A percentile compares a stretch with the other conserved stretches of the same genome.
Conservation (phyloP, 1,140 invertebrate species). For the Gonatopus flavifemur region DNA sequence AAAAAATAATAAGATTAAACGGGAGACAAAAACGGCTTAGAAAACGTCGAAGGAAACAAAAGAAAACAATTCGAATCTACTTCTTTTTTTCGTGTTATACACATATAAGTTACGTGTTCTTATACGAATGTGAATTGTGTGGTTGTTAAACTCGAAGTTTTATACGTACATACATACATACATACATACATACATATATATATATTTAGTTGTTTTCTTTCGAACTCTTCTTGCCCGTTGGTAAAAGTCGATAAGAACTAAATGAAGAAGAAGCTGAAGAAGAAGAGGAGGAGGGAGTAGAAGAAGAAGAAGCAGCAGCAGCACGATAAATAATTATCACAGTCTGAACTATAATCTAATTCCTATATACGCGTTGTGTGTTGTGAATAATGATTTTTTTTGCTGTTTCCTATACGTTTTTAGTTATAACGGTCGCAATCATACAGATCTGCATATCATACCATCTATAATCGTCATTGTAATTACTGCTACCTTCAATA, state of each 20-base stretch:
- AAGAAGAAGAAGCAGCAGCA: constrained; percentile 28
- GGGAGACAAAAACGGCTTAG: too few species aligned
- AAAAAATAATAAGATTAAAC: too few species aligned
- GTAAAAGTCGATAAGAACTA: too few species aligned
- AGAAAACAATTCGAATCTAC: too few species aligned
- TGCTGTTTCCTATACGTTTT: too few species aligned
- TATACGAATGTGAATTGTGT: background rate
- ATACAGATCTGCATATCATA: too few species aligned
- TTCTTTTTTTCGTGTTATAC: too few species aligned
- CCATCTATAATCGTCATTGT: too few species aligned
- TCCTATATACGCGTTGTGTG: constrained; percentile 9
- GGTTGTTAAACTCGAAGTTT: too few species aligned
- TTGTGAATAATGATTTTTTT: constrained; percentile 16
- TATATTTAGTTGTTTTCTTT: background rate
- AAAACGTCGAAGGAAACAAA: too few species aligned
- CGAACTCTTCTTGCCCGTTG: too few species aligned
- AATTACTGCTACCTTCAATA: too few species aligned
- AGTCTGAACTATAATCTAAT: constrained; percentile 51
- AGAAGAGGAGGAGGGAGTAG: background rate
- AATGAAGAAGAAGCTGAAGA: background rate
- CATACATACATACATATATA: background rate
- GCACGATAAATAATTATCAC: constrained; percentile 53
- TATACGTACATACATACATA: constrained; percentile 1
- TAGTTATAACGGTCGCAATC: constrained; percentile 13
- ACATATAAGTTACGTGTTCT: background rate